phyloP scores from a whole-genome alignment of 1,140 invertebrate genomes.

The Gonioctena quinquepunctata region DNA sequence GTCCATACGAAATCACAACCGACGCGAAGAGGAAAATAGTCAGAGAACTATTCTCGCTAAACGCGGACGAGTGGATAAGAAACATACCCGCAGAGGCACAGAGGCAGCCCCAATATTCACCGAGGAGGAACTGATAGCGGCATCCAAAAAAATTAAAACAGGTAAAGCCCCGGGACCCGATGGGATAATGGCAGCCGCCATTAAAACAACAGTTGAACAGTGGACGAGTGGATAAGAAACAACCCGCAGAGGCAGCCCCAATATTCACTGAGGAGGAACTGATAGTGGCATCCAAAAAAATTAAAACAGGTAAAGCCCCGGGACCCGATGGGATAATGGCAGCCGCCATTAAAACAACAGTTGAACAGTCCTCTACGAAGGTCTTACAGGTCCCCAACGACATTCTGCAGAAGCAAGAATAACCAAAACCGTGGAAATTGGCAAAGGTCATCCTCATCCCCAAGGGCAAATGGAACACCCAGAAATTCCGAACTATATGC shows the following conservation, averaged over 20 bases:
- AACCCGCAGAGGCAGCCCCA: background rate
- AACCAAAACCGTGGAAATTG: too few relatives aligned
- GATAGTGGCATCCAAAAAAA: background rate
- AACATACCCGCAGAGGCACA: background rate
- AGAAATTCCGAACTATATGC: too few relatives aligned
- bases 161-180: slow-evolving; percentile 6
- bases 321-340: background rate
- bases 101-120: background rate
- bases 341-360: background rate
- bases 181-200: background rate
- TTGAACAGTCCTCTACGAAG: too few relatives aligned
- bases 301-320: too few relatives aligned
- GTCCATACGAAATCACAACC: background rate
- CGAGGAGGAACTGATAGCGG: background rate
- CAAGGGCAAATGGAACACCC: too few relatives aligned
- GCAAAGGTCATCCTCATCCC: too few relatives aligned
- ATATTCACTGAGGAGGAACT: background rate
- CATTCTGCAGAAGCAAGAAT: too few relatives aligned
- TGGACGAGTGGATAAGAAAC: background rate
- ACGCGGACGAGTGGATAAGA: background rate
- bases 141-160: background rate
- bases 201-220: background rate
- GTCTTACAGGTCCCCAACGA: too few relatives aligned
- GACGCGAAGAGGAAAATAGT: background rate
- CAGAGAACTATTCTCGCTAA: background rate